Conservation (phyloP, 2,113 vertebrate species). For the Pagrus major region DNA sequence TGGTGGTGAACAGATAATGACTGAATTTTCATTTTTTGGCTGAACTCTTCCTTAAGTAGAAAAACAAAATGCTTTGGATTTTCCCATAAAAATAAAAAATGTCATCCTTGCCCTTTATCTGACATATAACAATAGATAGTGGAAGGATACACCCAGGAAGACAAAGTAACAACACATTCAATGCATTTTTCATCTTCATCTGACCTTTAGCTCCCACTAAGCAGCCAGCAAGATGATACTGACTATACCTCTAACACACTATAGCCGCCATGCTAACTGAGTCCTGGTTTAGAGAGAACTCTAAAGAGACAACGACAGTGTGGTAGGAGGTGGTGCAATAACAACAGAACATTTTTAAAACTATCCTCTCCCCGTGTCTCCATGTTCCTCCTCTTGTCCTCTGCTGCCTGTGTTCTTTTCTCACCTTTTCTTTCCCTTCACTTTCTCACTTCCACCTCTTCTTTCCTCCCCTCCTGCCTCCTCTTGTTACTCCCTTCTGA, state of each 20-base stretch:
- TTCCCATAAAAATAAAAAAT: not conserved
- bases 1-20: too few relatives aligned
- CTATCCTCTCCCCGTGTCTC: not conserved
- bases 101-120: not conserved
- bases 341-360: constrained; percentile 8
- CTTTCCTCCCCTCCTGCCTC: constrained; percentile 3
- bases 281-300: not conserved
- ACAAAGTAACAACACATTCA: not conserved
- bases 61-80: not conserved
- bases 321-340: not conserved
- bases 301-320: not conserved
- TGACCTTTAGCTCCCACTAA: constrained; percentile 31
- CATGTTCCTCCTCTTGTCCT: not conserved
- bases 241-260: not conserved
- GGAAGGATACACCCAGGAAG: not conserved
- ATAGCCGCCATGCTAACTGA: not conserved
- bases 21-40: too few relatives aligned
- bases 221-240: not conserved
- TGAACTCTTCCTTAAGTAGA: too few relatives aligned
- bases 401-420: too few relatives aligned
- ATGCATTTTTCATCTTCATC: constrained; percentile 16
- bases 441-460: not conserved
- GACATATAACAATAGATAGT: constrained; percentile 10
- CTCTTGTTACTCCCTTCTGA: constrained; percentile 50
- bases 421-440: not conserved